Percentiles rank a stretch among this genome's conserved stretches.
These are phyloP conservation scores for Kryphioiulus occultus DNA, from an alignment of 2,888 invertebrate genomes.

Conservation along the genomic window DNA sequence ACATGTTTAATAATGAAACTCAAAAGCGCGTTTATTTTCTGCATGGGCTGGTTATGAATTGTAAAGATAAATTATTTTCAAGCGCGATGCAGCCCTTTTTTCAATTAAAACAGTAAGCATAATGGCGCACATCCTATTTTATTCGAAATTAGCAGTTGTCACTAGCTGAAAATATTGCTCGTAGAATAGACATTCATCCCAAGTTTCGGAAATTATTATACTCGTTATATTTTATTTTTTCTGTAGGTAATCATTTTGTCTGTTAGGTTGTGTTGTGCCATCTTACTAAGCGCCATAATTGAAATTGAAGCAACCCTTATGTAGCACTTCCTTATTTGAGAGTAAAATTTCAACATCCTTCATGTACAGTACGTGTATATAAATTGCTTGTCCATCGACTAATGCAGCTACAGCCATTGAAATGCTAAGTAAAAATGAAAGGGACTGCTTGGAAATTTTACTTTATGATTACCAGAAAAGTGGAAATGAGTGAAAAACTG, in stretches of 20 bases:
- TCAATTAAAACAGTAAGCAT: not conserved
- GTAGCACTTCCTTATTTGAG: not conserved
- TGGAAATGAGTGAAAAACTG: too few species aligned
- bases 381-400: not conserved
- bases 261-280: not conserved
- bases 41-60: not conserved
- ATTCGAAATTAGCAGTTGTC: not conserved
- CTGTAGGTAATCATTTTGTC: not conserved
- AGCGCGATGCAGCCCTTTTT: not conserved
- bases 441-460: too few species aligned
- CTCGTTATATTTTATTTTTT: not conserved
- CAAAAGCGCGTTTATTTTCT: not conserved
- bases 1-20: not conserved
- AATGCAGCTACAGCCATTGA: too few species aligned
- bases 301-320: not conserved
- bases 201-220: not conserved
- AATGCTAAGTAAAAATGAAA: too few species aligned
- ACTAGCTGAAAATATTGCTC: not conserved
- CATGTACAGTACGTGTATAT: too few species aligned
- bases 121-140: not conserved
- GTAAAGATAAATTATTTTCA: conserved; percentile 8
- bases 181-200: not conserved
- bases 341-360: not conserved
- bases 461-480: too few species aligned
- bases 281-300: not conserved